Conservation (phyloP, 2,113 vertebrate genomes). For the Ameiurus melas region DNA sequence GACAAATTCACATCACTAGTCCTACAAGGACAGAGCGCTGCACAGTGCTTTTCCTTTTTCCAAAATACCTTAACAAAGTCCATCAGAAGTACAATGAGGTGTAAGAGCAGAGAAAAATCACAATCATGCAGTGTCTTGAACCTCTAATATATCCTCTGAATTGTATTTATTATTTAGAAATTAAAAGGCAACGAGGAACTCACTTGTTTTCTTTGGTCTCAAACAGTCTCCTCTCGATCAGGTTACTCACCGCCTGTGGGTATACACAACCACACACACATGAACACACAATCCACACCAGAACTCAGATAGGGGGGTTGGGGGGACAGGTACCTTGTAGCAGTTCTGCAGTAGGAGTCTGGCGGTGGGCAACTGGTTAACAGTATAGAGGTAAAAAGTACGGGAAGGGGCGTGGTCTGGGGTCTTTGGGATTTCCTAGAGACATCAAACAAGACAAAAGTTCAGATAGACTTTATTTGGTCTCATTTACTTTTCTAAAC, state of each 20-base stretch:
- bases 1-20: not conserved
- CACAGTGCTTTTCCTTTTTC: not conserved
- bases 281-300: slow-evolving; percentile 15
- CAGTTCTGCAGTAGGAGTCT: slow-evolving; percentile 87
- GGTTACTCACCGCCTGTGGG: slow-evolving; percentile 85
- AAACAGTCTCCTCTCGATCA: slow-evolving; percentile 85
- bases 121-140: not conserved
- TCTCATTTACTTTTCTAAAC: not conserved
- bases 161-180: not conserved
- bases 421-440: slow-evolving; percentile 92
- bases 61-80: not conserved
- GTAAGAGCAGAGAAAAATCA: not conserved
- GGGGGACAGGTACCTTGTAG: slow-evolving; percentile 78
- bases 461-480: slow-evolving; percentile 47
- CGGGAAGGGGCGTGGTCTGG: slow-evolving; percentile 91
- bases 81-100: not conserved
- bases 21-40: not conserved
- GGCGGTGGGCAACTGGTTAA: slow-evolving; percentile 79
- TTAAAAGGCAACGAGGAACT: slow-evolving; percentile 56
- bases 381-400: slow-evolving; percentile 92
- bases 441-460: slow-evolving; percentile 30
- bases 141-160: not conserved
- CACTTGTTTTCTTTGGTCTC: slow-evolving; percentile 94
- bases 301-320: not conserved
- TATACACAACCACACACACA: slow-evolving; percentile 31